Evolutionary conservation across 1,140 invertebrate species (phyloP), one percentile per base, ranked within the genome.

Genomic region (Saccostrea echinata): DNA sequence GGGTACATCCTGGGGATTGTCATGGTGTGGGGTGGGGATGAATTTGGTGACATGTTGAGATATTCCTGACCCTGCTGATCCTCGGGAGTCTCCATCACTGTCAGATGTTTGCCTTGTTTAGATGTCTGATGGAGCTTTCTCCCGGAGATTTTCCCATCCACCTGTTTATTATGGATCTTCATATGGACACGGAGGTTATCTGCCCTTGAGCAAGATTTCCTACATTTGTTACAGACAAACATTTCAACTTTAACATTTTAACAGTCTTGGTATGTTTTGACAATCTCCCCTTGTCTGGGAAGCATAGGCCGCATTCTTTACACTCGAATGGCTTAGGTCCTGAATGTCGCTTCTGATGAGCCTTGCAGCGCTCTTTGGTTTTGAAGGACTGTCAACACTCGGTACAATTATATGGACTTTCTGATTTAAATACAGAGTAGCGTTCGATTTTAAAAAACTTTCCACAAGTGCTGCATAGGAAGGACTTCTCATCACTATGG

Each of bases 361-460:
- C 95, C 68, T 94, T 94, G 52, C 96, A 93, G 30, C 95, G 95
- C 85, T 95, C 95, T 91, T 95, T 95, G 64, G 96, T 96, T 91
- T 96, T 96, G 91, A 96, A 96, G 0, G 95, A 95, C 93, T 96
- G 96, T 86, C 94, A 95, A 91, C 96, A 96, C 68, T 96, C 94
- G 91, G 95, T 92, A 89, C 96, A 96, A 3, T 95, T 94, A 91
- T 95, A 96, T 0, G 96, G 96, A 89, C 87, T 92, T 16, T 92
- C 92, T 18, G 87, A 71, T 61, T 90, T 90, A 84, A 92, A 87
- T 94, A 94, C 0, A 94, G 88, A 21, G 93, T 93, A 0, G 93
- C 89, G 64, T 93, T 91, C 0, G 92, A n/a, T 93, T 89, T 94
- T 94, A 82, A 94, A 94, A 0, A 91, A 88, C 85, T 94, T 94